These are phyloP conservation scores for Pontoporia blainvillei DNA, from an alignment of 2,113 vertebrate species.

Conservation along the genomic window DNA sequence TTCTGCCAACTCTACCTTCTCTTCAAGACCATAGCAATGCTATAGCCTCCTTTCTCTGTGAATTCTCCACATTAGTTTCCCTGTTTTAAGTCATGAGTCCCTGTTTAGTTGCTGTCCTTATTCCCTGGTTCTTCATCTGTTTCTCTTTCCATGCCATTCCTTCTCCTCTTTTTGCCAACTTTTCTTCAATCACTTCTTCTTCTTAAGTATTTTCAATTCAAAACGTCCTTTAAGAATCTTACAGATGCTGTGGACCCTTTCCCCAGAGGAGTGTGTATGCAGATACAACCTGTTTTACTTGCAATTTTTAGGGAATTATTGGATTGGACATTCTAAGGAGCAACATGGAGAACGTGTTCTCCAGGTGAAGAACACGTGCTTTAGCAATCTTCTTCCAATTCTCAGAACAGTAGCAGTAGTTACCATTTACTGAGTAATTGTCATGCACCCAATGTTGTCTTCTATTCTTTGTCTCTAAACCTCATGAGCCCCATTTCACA, in stretches of 20 bases:
- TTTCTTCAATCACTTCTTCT: neutral
- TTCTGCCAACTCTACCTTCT: neutral
- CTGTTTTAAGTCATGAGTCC: neutral
- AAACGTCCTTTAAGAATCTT: neutral
- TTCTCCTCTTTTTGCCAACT: neutral
- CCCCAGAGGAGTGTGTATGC: neutral
- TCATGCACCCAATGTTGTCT: neutral
- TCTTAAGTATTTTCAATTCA: neutral
- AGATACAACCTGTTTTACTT: neutral
- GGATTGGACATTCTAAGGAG: neutral
- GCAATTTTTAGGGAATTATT: neutral
- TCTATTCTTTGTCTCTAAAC: neutral
- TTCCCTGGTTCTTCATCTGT: neutral
- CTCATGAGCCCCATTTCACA: neutral
- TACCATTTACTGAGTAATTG: neutral
- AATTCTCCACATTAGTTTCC: neutral
- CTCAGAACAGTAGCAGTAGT: neutral
- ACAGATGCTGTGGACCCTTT: neutral
- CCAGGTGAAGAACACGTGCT: neutral
- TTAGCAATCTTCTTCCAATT: neutral
- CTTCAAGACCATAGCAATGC: neutral
- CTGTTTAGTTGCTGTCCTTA: neutral
- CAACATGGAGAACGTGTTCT: neutral
- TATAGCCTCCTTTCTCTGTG: neutral
- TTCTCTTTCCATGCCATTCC: neutral